Base-by-base conservation (phyloP, 37 sponge, comb jelly and placozoan species). In the Diacarnus erythraeanus region DNA sequence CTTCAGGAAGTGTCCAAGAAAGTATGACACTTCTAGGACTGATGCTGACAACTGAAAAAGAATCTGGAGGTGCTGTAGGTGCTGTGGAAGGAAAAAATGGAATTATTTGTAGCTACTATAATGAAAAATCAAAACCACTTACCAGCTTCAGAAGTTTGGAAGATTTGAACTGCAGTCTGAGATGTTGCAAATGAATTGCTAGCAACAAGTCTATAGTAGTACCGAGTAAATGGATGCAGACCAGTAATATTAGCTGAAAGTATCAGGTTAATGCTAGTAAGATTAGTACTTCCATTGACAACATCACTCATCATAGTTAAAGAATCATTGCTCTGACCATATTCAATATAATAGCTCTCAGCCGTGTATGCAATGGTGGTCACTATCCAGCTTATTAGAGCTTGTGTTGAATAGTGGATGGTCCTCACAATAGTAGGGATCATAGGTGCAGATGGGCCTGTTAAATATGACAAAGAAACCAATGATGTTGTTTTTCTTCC, bases 311-410 rank as follows among this genome's bases (percentile, higher is more conserved):
- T 77, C 43, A 64, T 18, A n/a, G 60, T 22, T 1, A 77, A 65
- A 18, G 40, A 39, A 3, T 64, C 77, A 12, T 33, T 8, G 64
- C 26, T 63, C 25, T 37, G 38, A 4, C 77, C 65, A 37, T 77
- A 77, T 23, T 38, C 60, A 59, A 77, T 77, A 29, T 6, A 77
- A 64, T 77, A 77, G 43, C 39, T 59, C 43, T 77, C 77, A 43
- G 73, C 51, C n/a, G 73, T 72, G 31, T 44, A 72, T 72, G 73
- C 73, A 72, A 43, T 72, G 3, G 47, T 5, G 21, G 73, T 22
- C 27, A 72, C 73, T 43, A 72, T 41, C 73, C 73, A 72, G 73
- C 5, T 72, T n/a, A 72, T 72, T 23, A 27, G 10, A 22, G 73
- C 73, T n/a, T 72, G 47, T 9, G 33, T 43, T 38, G 73, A 17